A percentile compares a stretch with the other conserved stretches of the same genome.
Conservation (phyloP, 1,140 invertebrate genomes). For the Lepidurus couesii region DNA sequence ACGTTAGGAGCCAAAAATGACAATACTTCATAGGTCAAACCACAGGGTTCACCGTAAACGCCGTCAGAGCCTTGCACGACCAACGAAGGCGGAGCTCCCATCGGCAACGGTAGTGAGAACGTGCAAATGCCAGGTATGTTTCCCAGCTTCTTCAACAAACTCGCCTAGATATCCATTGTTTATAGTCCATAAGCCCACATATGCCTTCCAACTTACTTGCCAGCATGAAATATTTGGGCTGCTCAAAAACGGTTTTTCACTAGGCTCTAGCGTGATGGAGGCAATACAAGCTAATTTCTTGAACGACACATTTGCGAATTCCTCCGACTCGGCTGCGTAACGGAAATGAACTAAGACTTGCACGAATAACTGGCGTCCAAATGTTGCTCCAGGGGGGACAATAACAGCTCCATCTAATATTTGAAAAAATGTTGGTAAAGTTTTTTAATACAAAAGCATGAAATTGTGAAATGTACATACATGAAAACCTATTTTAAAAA, state of each 20-base stretch:
- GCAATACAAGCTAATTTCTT: conserved; percentile 30
- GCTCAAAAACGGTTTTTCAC: not conserved
- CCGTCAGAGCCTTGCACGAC: conserved; percentile 24
- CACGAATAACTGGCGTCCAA: conserved; percentile 28
- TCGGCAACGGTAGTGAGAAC: conserved; percentile 30
- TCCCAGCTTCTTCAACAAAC: conserved; percentile 29
- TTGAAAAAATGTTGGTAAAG: not conserved
- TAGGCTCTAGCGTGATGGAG: conserved; percentile 20
- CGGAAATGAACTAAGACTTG: conserved; percentile 31
- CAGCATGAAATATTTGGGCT: not conserved
- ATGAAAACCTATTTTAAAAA: not conserved
- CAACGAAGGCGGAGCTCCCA: conserved; percentile 32
- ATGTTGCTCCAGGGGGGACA: conserved; percentile 10
- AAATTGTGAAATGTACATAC: not conserved
- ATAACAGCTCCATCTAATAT: conserved; percentile 28
- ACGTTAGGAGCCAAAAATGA: conserved; percentile 20
- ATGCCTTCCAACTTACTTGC: conserved; percentile 16
- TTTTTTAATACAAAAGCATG: not conserved
- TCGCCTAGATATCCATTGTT: not conserved
- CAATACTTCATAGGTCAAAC: conserved; percentile 30
- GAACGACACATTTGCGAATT: conserved; percentile 32
- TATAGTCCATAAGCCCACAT: not conserved
- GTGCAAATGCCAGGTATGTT: conserved; percentile 32
- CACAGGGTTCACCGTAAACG: conserved; percentile 32
- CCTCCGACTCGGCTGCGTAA: conserved; percentile 31